Evolutionary conservation across 35 echinoderm and acorn worm species (phyloP), one percentile per base, ranked within the genome.

Genomic region (Heliocidaris tuberculata): DNA sequence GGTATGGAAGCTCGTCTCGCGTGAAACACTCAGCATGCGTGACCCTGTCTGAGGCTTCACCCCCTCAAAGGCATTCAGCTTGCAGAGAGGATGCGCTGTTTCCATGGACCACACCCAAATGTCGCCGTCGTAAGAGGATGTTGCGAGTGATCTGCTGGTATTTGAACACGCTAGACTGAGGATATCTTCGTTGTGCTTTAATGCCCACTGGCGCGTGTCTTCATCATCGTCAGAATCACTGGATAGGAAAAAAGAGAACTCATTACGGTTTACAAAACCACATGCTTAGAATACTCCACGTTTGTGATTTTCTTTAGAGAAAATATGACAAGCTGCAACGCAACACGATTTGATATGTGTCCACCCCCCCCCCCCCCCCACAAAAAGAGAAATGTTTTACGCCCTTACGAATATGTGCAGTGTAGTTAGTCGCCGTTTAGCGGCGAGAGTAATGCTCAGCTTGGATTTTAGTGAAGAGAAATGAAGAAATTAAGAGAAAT

Each of bases 161-260:
- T 97, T 96, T 93, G 97, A 99, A 31, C 94, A 91, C 35, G 96
- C 93, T 5, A 99, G 93, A 12, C 97, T 97, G 48, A 99, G 94
- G 31, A 99, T 96, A 86, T 99, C 98, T 54, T 99, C 98, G 52
- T 95, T 99, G 88, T 99, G 98, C 94, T 97, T 99, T 17, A 95
- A 4, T 85, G 94, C 92, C 97, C 97, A 99, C 88, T 99, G 98
- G 49, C 98, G 86, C 12, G 96, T 96, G 48, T 99, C 98, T 27
- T 97, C 97, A 86, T 97, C 96, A 31, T 99, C 98, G 85, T 99
- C 97, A 16, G 96, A 99, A 96, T 99, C 98, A 87, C 98, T 99
- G 92, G 60, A 86, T 50, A 50, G 31, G 8, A 94, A 86, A 19
- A 56, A 89, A 15, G 47, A 88, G 47, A n/a, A 78, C 65, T n/a